Evolutionary conservation across 2,888 invertebrate species (phyloP).

Genomic region (Polymixis flavicincta): DNA sequence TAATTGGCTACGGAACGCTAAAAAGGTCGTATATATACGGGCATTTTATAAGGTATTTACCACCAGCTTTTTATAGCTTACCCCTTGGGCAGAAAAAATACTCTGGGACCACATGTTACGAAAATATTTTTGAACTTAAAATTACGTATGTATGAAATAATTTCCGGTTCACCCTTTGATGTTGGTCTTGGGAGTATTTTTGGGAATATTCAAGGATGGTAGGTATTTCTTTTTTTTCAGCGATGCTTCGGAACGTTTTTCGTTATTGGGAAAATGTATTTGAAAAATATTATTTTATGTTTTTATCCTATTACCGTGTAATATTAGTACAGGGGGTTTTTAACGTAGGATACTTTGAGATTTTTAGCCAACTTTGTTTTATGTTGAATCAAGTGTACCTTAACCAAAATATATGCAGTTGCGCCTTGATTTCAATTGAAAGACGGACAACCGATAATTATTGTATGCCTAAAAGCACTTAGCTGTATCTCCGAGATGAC

Average conservation of each 20-base stretch:
- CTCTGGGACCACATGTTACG: slow-evolving; percentile 8
- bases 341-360: not conserved
- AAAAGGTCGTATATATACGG: slow-evolving; percentile 15
- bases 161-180: slow-evolving; percentile 55
- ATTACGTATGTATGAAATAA: slow-evolving; percentile 52
- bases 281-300: slow-evolving; percentile 1
- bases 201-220: not conserved
- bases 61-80: slow-evolving; percentile 34
- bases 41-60: slow-evolving; percentile 11
- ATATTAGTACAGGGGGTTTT: not conserved
- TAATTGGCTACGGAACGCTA: not conserved
- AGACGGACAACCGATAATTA: not conserved
- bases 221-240: not conserved
- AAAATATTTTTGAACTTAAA: slow-evolving; percentile 41
- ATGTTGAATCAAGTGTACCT: not conserved
- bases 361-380: not conserved
- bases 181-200: slow-evolving; percentile 31
- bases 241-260: not conserved
- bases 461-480: slow-evolving; percentile 24
- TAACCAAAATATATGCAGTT: not conserved
- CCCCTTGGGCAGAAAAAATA: slow-evolving; percentile 13
- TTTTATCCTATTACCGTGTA: not conserved
- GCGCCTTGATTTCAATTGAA: not conserved
- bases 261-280: slow-evolving; percentile 5
- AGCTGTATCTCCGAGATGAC: slow-evolving; percentile 14